Base-by-base conservation (phyloP, 2,113 vertebrate species). In the Hassar affinis region DNA sequence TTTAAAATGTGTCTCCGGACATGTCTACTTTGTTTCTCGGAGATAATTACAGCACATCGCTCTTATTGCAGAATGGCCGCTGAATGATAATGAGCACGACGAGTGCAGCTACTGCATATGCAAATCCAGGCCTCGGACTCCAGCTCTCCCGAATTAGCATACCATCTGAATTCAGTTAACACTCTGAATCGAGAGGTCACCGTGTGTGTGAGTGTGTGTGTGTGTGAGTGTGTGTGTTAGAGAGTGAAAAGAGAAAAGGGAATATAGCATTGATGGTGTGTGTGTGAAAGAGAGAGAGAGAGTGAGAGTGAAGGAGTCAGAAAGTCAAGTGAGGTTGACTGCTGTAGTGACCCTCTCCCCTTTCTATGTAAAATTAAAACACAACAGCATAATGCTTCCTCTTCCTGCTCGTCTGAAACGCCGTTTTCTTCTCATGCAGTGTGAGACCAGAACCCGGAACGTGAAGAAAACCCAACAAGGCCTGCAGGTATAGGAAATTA, bases 151-250 rank as follows among this genome's bases (percentile, higher is more conserved):
- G 45, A 82, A 90, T 95, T 94, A 93, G 92, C 92, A 94, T 94
- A 93, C 90, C 92, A 94, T 95, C 93, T 93, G 93, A 93, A 94
- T 93, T 93, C 93, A 86, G 89, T 89, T 91, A 90, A 88, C 88
- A 51, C 84, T 88, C 76, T 91, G 93, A 94, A 93, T 91, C 90
- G 88, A 74, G 90, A 87, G 93, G 92, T 94, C 94, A 92, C 80
- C 88, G 85, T 90, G 89, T 91, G 91, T 91, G 90, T 81, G 90
- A 89, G 90, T 90, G 89, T 89, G 89, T 88, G 90, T 91, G 89
- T 90, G 89, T 89, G 90, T 92, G 91, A 75, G 54, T 56, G n/a
- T n/a, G n/a, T n/a, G n/a, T n/a, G n/a, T n/a, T 25, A 22, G 61
- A 22, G 51, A 27, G 69, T n/a, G 69, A 75, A 54, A 83, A 54